phyloP scores from a whole-genome alignment of 2,797 vertebrate genomes.

The Hirundo rustica region DNA sequence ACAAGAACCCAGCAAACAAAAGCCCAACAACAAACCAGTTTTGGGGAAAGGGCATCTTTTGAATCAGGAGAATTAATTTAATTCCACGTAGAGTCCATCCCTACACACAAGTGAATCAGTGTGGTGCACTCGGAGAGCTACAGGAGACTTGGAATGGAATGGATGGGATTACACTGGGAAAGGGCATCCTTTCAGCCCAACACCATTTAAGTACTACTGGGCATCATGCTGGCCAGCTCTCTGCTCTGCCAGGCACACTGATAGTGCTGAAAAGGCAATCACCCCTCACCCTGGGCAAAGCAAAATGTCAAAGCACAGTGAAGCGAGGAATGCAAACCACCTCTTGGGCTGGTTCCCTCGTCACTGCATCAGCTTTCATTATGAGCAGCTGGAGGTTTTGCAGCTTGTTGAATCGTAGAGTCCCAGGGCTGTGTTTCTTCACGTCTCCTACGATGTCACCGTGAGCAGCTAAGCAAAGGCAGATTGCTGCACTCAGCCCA shows the following conservation, averaged over 20 bases:
- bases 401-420: not conserved
- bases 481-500: not conserved
- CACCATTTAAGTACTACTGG: not conserved
- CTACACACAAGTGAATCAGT: not conserved
- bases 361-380: not conserved
- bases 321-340: not conserved
- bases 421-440: not conserved
- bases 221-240: not conserved
- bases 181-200: not conserved
- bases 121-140: no score
- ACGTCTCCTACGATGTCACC: fast-evolving
- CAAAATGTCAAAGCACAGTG: not conserved
- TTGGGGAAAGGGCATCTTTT: not conserved
- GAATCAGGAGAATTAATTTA: not conserved
- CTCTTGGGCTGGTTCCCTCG: not conserved
- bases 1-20: not conserved
- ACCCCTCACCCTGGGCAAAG: not conserved
- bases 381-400: not conserved
- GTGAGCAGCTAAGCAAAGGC: not conserved
- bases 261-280: not conserved
- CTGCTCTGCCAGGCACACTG: not conserved
- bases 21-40: not conserved
- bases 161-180: not conserved
- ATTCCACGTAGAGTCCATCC: not conserved
- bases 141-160: not conserved